Conservation (phyloP, 2,888 invertebrate species). For the Leucophenga maculata region DNA sequence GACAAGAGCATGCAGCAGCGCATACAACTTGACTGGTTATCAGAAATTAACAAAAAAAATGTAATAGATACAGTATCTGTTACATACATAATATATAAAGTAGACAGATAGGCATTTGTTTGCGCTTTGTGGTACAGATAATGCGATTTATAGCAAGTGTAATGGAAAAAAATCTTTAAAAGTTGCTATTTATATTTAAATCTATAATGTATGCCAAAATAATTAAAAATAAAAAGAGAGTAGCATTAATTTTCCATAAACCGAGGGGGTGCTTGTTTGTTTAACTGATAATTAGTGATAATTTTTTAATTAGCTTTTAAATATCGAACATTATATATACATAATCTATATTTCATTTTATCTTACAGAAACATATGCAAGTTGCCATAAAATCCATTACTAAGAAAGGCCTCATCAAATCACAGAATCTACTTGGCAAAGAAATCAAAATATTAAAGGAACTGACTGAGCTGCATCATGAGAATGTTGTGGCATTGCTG, state of each 20-base stretch:
- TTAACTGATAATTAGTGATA: no score
- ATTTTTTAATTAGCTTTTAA: no score
- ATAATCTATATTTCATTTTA: conserved; percentile 5
- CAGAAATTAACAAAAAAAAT: not conserved
- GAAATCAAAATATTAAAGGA: conserved; percentile 99
- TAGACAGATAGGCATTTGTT: no score
- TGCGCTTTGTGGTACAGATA: no score
- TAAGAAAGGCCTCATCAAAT: conserved; percentile 97
- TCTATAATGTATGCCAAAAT: no score
- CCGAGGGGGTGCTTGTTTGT: no score
- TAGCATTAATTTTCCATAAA: no score
- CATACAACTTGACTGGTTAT: not conserved
- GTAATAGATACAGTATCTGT: not conserved
- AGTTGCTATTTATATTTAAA: no score
- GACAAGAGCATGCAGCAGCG: not conserved
- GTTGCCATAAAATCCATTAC: conserved; percentile 99
- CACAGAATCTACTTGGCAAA: conserved; percentile 96
- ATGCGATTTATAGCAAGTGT: no score
- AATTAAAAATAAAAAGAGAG: no score
- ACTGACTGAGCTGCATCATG: conserved; percentile 96
- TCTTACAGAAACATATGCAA: conserved; percentile 84
- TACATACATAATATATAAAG: not conserved
- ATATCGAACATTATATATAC: not conserved
- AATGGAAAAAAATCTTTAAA: no score
- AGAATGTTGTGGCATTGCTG: conserved; percentile 97